Evolutionary conservation across 2,888 invertebrate genomes (phyloP), one percentile per base, ranked within the genome.

Genomic region (Lagria hirta): DNA sequence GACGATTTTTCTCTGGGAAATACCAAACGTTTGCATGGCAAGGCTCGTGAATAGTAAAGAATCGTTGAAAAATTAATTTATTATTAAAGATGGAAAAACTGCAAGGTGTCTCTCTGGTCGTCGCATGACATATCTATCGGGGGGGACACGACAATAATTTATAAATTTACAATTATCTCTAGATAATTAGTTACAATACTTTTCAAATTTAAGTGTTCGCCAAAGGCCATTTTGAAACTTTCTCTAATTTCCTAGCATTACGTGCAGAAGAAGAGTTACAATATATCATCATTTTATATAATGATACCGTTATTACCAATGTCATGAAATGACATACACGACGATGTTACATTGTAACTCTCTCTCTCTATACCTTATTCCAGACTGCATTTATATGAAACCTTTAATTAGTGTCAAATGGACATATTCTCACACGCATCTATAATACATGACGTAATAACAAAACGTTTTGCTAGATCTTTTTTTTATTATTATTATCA

Each of bases 61-160:
- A 38, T 30, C 29, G 38, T 38, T 30, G 38, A 28, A 36, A 30
- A 42, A 42, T 41, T 42, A 34, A 46, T 46, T 41, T 46, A 46
- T 46, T 46, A 46, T 46, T 46, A 12, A 46, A 46, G 41, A 42
- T 46, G 46, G 46, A 46, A 46, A 30, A 46, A 46, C 46, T 41
- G 46, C 46, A 46, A 46, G 46, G 46, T 46, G 46, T 42, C 33
- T 45, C 18, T n/a, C n/a, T n/a, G n/a, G n/a, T n/a, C n/a, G 8
- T 46, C 45, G 45, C 45, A 40, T 45, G 45, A 45, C 40, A 38
- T 40, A 34, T 23, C 22, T 21, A 18, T n/a, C n/a, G n/a, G n/a
- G 6, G 17, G 38, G 16, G 33, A 41, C 41, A 41, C 41, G 41
- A 41, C 41, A 41, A n/a, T 15, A 20, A 26, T 27, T 41, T 32